Percentiles rank a stretch among this genome's conserved stretches.
Conservation (phyloP, 2,888 invertebrate genomes). For the Melolontha melolontha region DNA sequence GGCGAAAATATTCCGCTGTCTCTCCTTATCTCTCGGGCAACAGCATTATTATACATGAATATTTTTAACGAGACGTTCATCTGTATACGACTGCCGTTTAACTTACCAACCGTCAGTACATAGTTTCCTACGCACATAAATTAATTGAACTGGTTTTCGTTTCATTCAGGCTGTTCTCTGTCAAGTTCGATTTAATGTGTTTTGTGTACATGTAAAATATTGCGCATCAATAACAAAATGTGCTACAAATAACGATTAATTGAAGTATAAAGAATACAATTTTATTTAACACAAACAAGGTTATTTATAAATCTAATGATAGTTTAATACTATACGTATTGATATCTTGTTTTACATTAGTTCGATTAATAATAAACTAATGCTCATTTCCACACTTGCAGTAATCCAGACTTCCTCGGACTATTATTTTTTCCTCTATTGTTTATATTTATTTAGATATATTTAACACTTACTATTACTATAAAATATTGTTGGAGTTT, state of each 20-base stretch:
- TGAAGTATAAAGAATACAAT: neutral
- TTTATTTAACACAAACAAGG: no score
- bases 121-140: slow-evolving; percentile 3
- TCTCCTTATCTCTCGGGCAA: neutral
- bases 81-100: neutral
- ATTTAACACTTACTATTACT: no score
- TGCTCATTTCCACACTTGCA: no score
- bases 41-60: neutral
- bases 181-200: slow-evolving; percentile 14
- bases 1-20: slow-evolving; percentile 3
- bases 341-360: no score
- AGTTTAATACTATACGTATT: no score
- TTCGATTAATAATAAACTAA: no score
- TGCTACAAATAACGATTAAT: slow-evolving; percentile 2
- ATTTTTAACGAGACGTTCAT: slow-evolving; percentile 4
- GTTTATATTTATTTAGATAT: no score
- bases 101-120: neutral
- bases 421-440: no score
- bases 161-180: slow-evolving; percentile 1
- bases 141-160: slow-evolving; percentile 10
- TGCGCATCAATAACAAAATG: slow-evolving; percentile 1
- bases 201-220: slow-evolving; percentile 11
- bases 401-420: no score
- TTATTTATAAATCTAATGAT: no score
- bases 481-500: no score